Percentiles rank a stretch among this genome's conserved stretches.
phyloP scores from a whole-genome alignment of 1,140 invertebrate species.

The Andrena cerasifolii region DNA sequence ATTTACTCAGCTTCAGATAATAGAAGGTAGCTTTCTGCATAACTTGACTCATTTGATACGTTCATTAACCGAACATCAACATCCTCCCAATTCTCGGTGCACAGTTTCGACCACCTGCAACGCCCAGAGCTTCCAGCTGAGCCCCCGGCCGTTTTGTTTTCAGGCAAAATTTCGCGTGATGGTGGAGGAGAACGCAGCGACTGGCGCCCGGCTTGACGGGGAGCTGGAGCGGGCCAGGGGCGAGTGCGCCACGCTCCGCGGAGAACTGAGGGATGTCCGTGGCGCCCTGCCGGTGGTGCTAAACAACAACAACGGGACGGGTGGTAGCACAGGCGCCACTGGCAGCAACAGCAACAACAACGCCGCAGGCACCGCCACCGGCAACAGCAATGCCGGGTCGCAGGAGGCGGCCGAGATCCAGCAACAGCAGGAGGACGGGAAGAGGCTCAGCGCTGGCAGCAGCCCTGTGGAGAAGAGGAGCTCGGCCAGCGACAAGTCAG shows the following conservation, averaged over 20 bases:
- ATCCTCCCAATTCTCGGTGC: not conserved
- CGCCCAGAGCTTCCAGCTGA: not conserved
- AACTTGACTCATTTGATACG: too few species aligned
- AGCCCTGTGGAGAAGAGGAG: conserved; percentile 80
- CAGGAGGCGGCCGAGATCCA: conserved; percentile 66
- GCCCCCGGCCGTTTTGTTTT: conserved; percentile 33
- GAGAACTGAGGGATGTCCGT: conserved; percentile 82
- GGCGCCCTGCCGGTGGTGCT: conserved; percentile 74
- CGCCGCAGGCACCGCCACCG: conserved; percentile 28
- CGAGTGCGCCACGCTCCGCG: conserved; percentile 83
- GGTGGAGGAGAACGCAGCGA: conserved; percentile 87
- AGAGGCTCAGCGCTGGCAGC: conserved; percentile 75
- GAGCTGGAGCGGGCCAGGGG: conserved; percentile 85
- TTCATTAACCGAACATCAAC: conserved; percentile 26
- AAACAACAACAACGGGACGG: conserved; percentile 60
- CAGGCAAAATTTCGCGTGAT: conserved; percentile 87
- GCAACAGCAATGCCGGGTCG: conserved; percentile 45
- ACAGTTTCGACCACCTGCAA: not conserved
- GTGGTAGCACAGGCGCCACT: conserved; percentile 47
- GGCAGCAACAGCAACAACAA: conserved; percentile 65
- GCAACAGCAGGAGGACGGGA: conserved; percentile 72
- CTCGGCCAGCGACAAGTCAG: conserved; percentile 78
- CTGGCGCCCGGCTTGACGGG: conserved; percentile 85
- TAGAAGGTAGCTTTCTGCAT: too few species aligned
- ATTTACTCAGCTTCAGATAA: too few species aligned